Base-by-base conservation (phyloP, 2,888 invertebrate species). In the Pogonocherus hispidulus region DNA sequence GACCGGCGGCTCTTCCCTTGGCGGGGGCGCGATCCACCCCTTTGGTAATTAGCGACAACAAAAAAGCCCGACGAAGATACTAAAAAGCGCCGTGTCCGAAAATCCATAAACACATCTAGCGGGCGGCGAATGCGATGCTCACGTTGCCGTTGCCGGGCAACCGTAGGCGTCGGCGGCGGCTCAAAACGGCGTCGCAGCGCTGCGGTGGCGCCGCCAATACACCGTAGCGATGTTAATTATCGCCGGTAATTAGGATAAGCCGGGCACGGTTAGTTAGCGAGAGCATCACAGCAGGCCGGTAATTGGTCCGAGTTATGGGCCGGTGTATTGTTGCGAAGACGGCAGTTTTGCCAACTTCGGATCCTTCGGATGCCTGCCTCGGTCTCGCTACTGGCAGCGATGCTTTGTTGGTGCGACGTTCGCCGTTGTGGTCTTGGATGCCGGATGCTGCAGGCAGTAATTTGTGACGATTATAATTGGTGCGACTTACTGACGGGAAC, bases 201-300 rank as follows among this genome's bases (percentile, higher is more conserved):
- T 63, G 72, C 72, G 70, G 66, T 62, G 64, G 71, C 67, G 72
- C 55, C 68, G 65, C 56, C 67, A 62, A 51, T 67, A 67, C 62
- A 67, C 65, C 57, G 59, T 60, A 81, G 82, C 81, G 80, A 78
- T 80, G 79, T 84, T 85, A 85, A 85, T 85, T 85, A 85, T 82
- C 62, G 80, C 79, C 81, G 80, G 83, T 85, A 85, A 85, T 85
- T 84, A 85, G 85, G 82, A 84, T 85, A 85, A 85, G 84, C 84
- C 80, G 74, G 79, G 78, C 79, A 82, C 79, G 84, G 84, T 83
- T 84, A 84, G 84, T 84, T 84, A 80, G 76, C 70, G 69, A 71
- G 75, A 71, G 75, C 73, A 76, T 76, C 74, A 75, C 73, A 71
- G 72, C 55, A 51, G 71, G 44, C 65, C 78, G 78, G 81, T 83